Conservation (phyloP, 2,797 vertebrate species). For the Sphaeramia orbicularis region DNA sequence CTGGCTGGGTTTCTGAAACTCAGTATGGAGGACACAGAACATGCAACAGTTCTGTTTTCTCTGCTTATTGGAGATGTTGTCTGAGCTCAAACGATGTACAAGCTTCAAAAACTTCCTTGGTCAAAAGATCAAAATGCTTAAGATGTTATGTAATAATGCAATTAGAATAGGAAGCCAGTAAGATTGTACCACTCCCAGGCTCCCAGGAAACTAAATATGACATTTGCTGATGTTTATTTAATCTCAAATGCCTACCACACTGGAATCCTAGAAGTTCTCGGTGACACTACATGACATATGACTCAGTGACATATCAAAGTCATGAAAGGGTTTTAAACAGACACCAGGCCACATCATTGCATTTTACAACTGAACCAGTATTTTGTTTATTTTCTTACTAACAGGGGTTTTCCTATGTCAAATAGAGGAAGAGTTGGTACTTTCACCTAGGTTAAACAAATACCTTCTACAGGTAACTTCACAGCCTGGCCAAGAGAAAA, state of each 20-base stretch:
- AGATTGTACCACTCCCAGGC: not conserved
- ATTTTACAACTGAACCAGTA: too few species aligned
- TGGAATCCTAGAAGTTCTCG: too few species aligned
- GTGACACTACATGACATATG: too few species aligned
- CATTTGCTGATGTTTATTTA: not conserved
- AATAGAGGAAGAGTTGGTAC: too few species aligned
- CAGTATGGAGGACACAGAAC: conserved; percentile 5
- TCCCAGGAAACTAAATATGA: conserved; percentile 1
- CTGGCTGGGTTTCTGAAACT: conserved; percentile 19
- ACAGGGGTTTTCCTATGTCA: too few species aligned
- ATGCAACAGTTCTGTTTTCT: conserved; percentile 9
- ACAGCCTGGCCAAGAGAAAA: too few species aligned
- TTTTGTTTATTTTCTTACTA: too few species aligned
- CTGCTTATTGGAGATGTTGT: not conserved
- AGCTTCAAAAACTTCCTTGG: conserved; percentile 5
- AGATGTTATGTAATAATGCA: not conserved
- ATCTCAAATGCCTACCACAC: not conserved
- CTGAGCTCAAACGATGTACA: not conserved
- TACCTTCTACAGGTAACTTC: too few species aligned
- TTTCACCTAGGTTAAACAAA: too few species aligned
- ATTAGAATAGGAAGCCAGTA: not conserved
- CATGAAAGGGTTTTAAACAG: too few species aligned
- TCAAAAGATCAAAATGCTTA: not conserved
- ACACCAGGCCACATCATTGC: too few species aligned
- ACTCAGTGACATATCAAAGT: too few species aligned